A percentile compares a stretch with the other conserved stretches of the same genome.
These are phyloP conservation scores for Callipepla squamata DNA, from an alignment of 2,113 vertebrate genomes.

Conservation along the genomic window DNA sequence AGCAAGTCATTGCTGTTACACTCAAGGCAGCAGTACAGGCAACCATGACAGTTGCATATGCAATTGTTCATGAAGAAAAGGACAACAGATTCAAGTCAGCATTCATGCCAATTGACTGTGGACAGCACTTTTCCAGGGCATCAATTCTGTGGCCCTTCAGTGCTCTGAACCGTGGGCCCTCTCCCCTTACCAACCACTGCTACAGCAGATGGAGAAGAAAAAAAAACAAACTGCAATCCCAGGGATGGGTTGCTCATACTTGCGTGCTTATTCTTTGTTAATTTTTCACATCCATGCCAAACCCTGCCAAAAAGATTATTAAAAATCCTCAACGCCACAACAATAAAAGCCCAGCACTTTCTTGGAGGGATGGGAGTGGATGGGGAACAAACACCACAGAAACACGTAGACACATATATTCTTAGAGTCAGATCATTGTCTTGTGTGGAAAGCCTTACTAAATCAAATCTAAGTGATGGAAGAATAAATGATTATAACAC, in stretches of 20 bases:
- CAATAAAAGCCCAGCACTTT: slow-evolving; percentile 10
- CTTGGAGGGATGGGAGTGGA: not conserved
- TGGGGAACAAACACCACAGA: slow-evolving; percentile 53
- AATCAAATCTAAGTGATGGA: slow-evolving; percentile 59
- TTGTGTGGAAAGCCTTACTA: slow-evolving; percentile 68
- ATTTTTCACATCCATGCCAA: slow-evolving; percentile 51
- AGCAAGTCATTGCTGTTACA: not conserved
- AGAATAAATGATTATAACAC: slow-evolving; percentile 71
- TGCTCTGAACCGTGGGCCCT: not conserved
- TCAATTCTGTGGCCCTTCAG: slow-evolving; percentile 31
- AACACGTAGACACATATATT: slow-evolving; percentile 59
- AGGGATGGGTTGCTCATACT: not conserved
- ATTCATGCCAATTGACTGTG: not conserved
- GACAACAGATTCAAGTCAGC: not conserved
- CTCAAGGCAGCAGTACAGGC: not conserved
- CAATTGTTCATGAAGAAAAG: not conserved
- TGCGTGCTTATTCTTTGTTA: slow-evolving; percentile 27
- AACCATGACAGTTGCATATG: not conserved
- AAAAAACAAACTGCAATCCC: not conserved
- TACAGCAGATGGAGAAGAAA: slow-evolving; percentile 18
- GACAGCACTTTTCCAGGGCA: not conserved
- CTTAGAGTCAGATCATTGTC: slow-evolving; percentile 46
- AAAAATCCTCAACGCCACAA: slow-evolving; percentile 35
- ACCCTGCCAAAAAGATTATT: slow-evolving; percentile 31
- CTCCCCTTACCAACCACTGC: slow-evolving; percentile 4